Conservation (phyloP, 2,888 invertebrate genomes). For the Drosophila mulleri region DNA sequence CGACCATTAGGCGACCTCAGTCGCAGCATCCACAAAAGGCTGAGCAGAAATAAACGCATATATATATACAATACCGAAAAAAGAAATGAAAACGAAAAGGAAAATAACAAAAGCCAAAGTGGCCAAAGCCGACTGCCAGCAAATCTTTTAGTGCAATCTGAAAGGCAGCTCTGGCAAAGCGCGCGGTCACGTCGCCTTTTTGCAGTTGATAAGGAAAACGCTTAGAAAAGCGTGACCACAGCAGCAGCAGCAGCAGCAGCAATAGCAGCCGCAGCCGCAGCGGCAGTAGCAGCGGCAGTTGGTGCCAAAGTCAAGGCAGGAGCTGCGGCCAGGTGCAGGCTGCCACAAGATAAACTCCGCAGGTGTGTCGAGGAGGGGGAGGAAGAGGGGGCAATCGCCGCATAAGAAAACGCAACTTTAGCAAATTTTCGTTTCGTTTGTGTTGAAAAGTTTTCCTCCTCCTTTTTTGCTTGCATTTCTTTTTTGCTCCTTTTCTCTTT, state of each 20-base stretch:
- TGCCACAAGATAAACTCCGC: slow-evolving; percentile 74
- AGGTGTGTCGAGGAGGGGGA: neutral
- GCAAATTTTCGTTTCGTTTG: slow-evolving; percentile 70
- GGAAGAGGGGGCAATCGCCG: neutral
- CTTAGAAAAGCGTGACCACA: slow-evolving; percentile 80
- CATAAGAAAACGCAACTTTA: slow-evolving; percentile 73
- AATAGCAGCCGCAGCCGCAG: too few relatives aligned
- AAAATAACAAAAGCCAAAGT: slow-evolving; percentile 68
- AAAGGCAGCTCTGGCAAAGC: slow-evolving; percentile 59
- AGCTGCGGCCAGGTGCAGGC: slow-evolving; percentile 42
- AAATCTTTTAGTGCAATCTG: slow-evolving; percentile 77
- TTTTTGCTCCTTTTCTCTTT: slow-evolving; percentile 5
- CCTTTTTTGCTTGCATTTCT: slow-evolving; percentile 8
- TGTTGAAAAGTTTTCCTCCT: slow-evolving; percentile 48
- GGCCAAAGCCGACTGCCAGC: slow-evolving; percentile 50
- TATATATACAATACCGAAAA: slow-evolving; percentile 18
- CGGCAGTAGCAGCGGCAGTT: neutral
- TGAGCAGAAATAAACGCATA: neutral
- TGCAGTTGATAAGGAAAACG: slow-evolving; percentile 70
- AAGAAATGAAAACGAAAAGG: slow-evolving; percentile 22
- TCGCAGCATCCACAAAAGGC: slow-evolving; percentile 37
- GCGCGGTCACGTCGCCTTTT: slow-evolving; percentile 65
- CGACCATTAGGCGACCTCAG: slow-evolving; percentile 63
- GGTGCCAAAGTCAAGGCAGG: slow-evolving; percentile 40
- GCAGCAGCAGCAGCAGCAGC: slow-evolving; percentile 34